phyloP scores from a whole-genome alignment of 2,888 invertebrate genomes.

The Carpatolechia fugitivella region DNA sequence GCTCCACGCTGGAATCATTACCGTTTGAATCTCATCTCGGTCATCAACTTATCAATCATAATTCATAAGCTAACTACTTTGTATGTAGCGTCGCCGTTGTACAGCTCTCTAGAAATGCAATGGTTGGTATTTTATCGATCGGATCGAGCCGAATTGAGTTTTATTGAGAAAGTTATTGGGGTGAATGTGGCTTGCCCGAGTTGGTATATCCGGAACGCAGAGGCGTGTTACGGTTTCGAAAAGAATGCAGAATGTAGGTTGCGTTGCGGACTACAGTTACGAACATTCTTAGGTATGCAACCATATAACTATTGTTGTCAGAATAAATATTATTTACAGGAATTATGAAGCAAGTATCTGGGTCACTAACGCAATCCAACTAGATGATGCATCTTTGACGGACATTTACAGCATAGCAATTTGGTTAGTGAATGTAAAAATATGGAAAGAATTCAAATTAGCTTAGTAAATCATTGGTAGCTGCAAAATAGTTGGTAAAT shows the following conservation, averaged over 20 bases:
- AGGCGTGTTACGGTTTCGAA: constrained; percentile 77
- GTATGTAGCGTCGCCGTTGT: constrained; percentile 51
- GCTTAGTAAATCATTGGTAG: too few species aligned
- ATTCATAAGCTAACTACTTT: constrained; percentile 38
- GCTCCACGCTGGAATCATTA: neutral
- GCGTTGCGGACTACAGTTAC: constrained; percentile 73
- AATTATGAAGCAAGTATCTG: constrained; percentile 29
- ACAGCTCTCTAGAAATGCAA: constrained; percentile 72
- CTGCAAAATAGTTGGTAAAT: too few species aligned
- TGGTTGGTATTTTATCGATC: constrained; percentile 49
- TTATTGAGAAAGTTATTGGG: constrained; percentile 59
- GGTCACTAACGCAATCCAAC: neutral
- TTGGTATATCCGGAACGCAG: constrained; percentile 70
- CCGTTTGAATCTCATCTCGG: constrained; percentile 17
- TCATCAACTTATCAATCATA: constrained; percentile 55
- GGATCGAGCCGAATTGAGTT: constrained; percentile 56
- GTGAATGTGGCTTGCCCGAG: constrained; percentile 60
- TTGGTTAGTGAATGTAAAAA: too few species aligned
- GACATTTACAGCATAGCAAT: too few species aligned
- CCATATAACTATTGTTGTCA: constrained; percentile 62
- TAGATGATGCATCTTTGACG: neutral
- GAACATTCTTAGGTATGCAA: constrained; percentile 65
- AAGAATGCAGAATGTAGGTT: constrained; percentile 79
- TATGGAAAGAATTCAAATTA: too few species aligned
- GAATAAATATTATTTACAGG: constrained; percentile 41